Base-by-base conservation (phyloP, 2,797 vertebrate species). In the Chelon labrosus region DNA sequence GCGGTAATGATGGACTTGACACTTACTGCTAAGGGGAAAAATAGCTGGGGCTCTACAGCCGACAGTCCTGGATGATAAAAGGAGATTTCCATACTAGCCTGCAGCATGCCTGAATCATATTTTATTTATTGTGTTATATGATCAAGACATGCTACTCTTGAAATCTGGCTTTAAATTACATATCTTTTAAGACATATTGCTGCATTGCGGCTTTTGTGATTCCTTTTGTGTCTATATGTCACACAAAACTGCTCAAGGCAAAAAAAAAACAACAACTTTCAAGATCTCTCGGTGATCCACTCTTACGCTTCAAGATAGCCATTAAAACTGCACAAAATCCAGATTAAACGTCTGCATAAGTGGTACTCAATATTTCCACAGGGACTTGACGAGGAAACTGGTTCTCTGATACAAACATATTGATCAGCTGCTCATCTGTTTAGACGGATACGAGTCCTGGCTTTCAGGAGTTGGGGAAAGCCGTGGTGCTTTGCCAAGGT, bases 391-490 rank as follows among this genome's bases (percentile, higher is more conserved):
- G 47, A 64, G 73, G 71, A 81, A 82, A 71, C 59, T 7, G 75
- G 38, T 79, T 80, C 80, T 79, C 70, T 77, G 76, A 86, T 78
- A 82, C 66, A 69, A 85, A 88, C 80, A 74, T 89, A 90, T 91
- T 54, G 87, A 90, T 87, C 80, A 76, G 63, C 8, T 39, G 70
- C 83, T 85, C 65, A 52, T 79, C 42, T 70, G 67, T 81, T 82
- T 75, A 82, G 89, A 90, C 73, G 57, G 84, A 85, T 58, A 73
- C 74, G 70, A 79, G 77, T 75, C 82, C 71, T 44, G 53, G 52
- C 52, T 71, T 53, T 57, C 58, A 39, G 10, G 38, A 61, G 65
- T 62, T 51, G 64, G 82, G 78, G 77, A 87, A 51, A 85, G 84
- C 78, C 67, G 22, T 38, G 49, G 54, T 35, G 61, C 56, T 69